These are phyloP conservation scores for Tyrophagus putrescentiae DNA, from an alignment of 1,140 invertebrate species.

Conservation along the genomic window DNA sequence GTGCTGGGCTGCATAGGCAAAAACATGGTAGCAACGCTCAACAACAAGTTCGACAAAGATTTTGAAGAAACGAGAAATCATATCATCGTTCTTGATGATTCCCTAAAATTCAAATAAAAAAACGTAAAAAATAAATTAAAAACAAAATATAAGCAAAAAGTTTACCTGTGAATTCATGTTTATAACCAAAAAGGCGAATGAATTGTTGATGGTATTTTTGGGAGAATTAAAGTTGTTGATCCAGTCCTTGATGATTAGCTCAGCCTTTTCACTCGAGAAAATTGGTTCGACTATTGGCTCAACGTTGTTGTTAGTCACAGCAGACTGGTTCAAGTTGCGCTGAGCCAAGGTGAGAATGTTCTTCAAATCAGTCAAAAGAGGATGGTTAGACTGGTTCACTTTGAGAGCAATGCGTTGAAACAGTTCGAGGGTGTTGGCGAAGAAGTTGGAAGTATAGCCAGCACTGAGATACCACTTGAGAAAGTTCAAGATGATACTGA, in stretches of 20 bases:
- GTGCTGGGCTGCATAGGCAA: slow-evolving; percentile 41
- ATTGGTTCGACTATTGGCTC: neutral
- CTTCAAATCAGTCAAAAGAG: slow-evolving; percentile 18
- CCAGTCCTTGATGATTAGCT: neutral
- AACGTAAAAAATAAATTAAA: too few relatives aligned
- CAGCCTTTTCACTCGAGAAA: neutral
- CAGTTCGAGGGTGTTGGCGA: slow-evolving; percentile 20
- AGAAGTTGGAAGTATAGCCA: slow-evolving; percentile 2
- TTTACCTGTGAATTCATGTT: slow-evolving; percentile 31
- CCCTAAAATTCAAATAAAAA: slow-evolving; percentile 57
- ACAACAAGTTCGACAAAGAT: slow-evolving; percentile 92
- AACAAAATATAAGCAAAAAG: too few relatives aligned
- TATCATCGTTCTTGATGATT: slow-evolving; percentile 89
- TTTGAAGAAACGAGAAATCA: slow-evolving; percentile 90
- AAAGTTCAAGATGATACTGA: slow-evolving; percentile 20
- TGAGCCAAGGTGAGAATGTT: slow-evolving; percentile 7
- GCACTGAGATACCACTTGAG: slow-evolving; percentile 18
- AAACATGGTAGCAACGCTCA: slow-evolving; percentile 71
- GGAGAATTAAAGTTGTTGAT: neutral
- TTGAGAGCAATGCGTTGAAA: slow-evolving; percentile 3
- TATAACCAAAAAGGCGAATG: slow-evolving; percentile 81
- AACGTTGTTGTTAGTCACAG: neutral
- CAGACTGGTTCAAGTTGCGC: neutral
- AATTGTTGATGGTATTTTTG: slow-evolving; percentile 55
- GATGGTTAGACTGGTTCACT: slow-evolving; percentile 9